Conservation (phyloP, 2,888 invertebrate species). For the Hypselothyrea guttata region DNA sequence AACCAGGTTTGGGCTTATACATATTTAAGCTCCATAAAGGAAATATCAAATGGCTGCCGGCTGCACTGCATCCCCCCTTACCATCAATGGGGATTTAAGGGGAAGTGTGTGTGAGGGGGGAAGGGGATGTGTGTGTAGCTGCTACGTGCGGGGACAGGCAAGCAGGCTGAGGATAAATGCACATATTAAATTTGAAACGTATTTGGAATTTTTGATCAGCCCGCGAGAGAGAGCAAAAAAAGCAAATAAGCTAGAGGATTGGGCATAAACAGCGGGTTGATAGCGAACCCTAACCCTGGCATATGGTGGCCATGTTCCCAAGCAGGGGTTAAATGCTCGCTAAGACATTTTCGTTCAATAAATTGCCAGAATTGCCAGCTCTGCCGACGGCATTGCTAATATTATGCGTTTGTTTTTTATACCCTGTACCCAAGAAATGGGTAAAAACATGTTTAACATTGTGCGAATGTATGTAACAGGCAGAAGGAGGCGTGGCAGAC, state of each 20-base stretch:
- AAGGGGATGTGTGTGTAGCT: constrained; percentile 25
- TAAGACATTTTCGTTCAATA: constrained; percentile 38
- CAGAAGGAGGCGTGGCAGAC: too few relatives aligned
- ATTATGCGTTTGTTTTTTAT: not conserved
- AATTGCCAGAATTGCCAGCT: constrained; percentile 16
- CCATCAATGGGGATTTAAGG: constrained; percentile 28
- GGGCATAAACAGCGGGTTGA: too few relatives aligned
- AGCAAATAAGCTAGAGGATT: not conserved
- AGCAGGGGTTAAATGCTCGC: constrained; percentile 38
- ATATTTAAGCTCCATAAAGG: constrained; percentile 75
- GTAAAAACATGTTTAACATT: too few relatives aligned
- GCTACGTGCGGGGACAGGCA: constrained; percentile 18
- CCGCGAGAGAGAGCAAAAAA: constrained; percentile 11
- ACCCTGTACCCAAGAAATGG: too few relatives aligned
- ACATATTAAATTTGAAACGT: constrained; percentile 79
- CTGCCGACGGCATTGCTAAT: constrained; percentile 22
- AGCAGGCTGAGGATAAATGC: constrained; percentile 54
- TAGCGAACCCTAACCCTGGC: constrained; percentile 13
- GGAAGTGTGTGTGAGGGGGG: constrained; percentile 7
- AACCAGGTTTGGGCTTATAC: constrained; percentile 64
- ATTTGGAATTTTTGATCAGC: constrained; percentile 79
- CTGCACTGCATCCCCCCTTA: constrained; percentile 37
- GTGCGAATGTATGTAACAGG: too few relatives aligned
- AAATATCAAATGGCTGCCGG: constrained; percentile 63
- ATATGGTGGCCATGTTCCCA: constrained; percentile 31